Evolutionary conservation across 2,888 invertebrate species (phyloP).

Genomic region (Palloptera scutellata): DNA sequence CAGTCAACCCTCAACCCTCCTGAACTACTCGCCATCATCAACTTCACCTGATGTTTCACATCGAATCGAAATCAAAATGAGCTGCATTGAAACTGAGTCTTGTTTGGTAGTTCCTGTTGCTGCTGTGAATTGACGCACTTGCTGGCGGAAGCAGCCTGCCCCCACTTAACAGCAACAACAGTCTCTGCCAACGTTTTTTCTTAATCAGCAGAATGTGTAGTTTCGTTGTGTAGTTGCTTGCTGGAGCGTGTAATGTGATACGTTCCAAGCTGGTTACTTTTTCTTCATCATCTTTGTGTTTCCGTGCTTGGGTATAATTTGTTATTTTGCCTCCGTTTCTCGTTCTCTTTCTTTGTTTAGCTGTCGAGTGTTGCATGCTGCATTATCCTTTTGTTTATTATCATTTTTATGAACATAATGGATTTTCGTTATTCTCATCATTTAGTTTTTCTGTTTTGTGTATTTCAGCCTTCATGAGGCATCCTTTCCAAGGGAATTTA

Average conservation of each 20-base stretch:
- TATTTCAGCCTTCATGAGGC: not conserved
- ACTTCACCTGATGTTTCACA: slow-evolving; percentile 42
- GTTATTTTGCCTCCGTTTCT: slow-evolving; percentile 20
- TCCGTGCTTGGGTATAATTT: slow-evolving; percentile 33
- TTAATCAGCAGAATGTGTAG: slow-evolving; percentile 17
- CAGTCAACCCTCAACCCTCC: not conserved
- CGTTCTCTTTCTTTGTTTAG: not conserved
- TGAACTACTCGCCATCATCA: not conserved
- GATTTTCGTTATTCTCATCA: slow-evolving; percentile 24
- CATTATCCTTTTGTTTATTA: slow-evolving; percentile 33
- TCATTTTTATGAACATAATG: slow-evolving; percentile 26
- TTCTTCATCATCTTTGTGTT: not conserved
- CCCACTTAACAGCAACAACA: not conserved
- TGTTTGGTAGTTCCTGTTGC: slow-evolving; percentile 1
- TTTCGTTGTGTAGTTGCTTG: not conserved
- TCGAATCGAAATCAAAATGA: slow-evolving; percentile 10
- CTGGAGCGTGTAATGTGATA: slow-evolving; percentile 32
- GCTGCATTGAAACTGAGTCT: not conserved
- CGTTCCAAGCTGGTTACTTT: not conserved
- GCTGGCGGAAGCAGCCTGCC: not conserved
- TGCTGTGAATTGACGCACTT: slow-evolving; percentile 14
- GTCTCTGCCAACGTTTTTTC: slow-evolving; percentile 2
- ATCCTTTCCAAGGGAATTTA: not conserved
- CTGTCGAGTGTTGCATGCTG: slow-evolving; percentile 1
- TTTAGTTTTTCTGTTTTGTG: slow-evolving; percentile 3